phyloP scores from a whole-genome alignment of 1,140 invertebrate genomes.

The Magallana angulata region DNA sequence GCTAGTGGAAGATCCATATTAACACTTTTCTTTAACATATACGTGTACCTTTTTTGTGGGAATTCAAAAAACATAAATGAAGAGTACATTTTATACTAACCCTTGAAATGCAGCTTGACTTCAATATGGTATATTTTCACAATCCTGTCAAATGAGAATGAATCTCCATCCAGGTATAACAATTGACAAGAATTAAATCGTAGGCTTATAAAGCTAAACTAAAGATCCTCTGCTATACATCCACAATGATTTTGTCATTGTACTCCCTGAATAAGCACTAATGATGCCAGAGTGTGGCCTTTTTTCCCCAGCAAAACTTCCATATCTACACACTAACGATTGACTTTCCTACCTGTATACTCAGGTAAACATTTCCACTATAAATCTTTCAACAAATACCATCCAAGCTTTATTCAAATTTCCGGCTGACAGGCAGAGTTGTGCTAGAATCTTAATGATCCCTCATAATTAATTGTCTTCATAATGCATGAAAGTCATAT shows the following conservation, averaged over 20 bases:
- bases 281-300: neutral
- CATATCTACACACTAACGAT: constrained; percentile 24
- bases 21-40: too few species aligned
- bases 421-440: neutral
- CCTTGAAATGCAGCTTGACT: too few species aligned
- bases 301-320: constrained; percentile 15
- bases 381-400: constrained; percentile 21
- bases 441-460: constrained; percentile 33
- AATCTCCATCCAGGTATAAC: neutral
- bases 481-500: constrained; percentile 14
- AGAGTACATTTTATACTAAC: too few species aligned
- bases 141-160: neutral
- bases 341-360: constrained; percentile 20
- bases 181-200: neutral
- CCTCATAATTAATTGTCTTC: constrained; percentile 28
- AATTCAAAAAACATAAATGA: too few species aligned
- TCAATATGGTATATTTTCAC: too few species aligned
- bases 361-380: constrained; percentile 19
- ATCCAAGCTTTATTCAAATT: constrained; percentile 19
- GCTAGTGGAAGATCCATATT: too few species aligned
- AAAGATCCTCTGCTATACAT: neutral
- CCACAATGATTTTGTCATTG: neutral
- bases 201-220: neutral
- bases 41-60: too few species aligned
- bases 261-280: constrained; percentile 6